These are phyloP conservation scores for Sinonovacula constricta DNA, from an alignment of 1,140 invertebrate species.

Conservation along the genomic window DNA sequence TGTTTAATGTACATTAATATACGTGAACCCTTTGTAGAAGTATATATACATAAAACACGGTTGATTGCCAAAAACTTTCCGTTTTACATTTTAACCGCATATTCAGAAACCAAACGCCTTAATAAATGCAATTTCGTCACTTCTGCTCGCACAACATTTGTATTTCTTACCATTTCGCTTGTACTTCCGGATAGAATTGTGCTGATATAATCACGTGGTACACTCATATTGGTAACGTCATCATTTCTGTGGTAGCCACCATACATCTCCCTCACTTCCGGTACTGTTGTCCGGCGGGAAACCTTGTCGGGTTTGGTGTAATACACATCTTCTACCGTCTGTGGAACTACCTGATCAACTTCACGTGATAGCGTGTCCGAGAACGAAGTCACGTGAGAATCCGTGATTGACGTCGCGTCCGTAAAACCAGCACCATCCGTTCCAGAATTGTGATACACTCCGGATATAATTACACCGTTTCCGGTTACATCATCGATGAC, in stretches of 20 bases:
- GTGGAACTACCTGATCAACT: constrained; percentile 28
- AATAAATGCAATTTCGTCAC: too few species aligned
- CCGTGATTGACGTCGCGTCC: constrained; percentile 5
- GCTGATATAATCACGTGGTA: background rate
- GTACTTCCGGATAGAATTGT: constrained; percentile 8
- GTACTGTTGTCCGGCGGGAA: background rate
- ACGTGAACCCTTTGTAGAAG: too few species aligned
- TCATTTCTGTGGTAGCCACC: too few species aligned
- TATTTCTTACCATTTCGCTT: constrained; percentile 28
- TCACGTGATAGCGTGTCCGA: constrained; percentile 19
- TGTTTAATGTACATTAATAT: too few species aligned
- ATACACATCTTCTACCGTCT: background rate
- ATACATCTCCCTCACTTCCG: background rate
- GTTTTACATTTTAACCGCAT: too few species aligned
- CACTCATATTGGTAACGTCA: background rate
- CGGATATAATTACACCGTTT: too few species aligned
- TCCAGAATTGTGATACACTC: background rate
- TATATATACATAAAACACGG: too few species aligned
- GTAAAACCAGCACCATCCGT: background rate
- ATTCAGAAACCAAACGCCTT: too few species aligned
- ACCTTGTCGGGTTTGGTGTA: background rate
- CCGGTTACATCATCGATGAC: background rate
- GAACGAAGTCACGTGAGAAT: constrained; percentile 46
- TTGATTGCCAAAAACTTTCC: too few species aligned
- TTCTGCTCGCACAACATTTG: too few species aligned